These are phyloP conservation scores for Darevskia nairensis DNA, from an alignment of 2,797 vertebrate species.

Conservation along the genomic window DNA sequence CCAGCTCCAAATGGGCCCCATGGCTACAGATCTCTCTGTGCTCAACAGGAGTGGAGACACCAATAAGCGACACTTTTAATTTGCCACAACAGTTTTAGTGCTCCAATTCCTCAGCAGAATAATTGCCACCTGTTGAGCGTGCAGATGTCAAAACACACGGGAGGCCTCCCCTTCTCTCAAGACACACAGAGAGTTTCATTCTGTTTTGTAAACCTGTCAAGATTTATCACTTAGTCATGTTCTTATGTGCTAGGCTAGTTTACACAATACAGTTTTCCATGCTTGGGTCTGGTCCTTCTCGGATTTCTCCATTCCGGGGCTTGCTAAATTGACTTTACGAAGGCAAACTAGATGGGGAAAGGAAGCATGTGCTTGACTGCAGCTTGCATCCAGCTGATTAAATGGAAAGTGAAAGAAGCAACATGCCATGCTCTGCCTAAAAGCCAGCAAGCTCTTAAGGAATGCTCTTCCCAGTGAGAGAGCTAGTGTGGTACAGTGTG, in stretches of 20 bases:
- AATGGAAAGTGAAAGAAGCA: not conserved
- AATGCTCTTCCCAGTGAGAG: not conserved
- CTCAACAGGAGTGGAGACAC: constrained; percentile 57
- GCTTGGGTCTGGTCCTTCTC: constrained; percentile 72
- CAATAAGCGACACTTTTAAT: constrained; percentile 73
- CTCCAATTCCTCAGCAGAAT: constrained; percentile 82
- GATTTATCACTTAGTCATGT: constrained; percentile 80
- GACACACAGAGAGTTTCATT: constrained; percentile 81
- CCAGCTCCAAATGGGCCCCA: constrained; percentile 43
- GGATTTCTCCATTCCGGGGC: constrained; percentile 75
- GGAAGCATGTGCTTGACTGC: not conserved
- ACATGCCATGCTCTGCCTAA: not conserved
- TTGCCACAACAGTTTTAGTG: constrained; percentile 78
- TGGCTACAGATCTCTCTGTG: constrained; percentile 60
- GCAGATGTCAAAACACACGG: constrained; percentile 85
- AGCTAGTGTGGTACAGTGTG: not conserved
- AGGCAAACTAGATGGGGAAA: constrained; percentile 36
- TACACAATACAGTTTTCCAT: constrained; percentile 80
- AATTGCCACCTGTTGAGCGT: constrained; percentile 85
- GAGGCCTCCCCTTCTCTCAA: constrained; percentile 77
- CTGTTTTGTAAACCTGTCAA: constrained; percentile 86
- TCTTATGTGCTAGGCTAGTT: constrained; percentile 78
- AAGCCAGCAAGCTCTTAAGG: not conserved
- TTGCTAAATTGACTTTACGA: constrained; percentile 56
- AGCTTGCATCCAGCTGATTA: not conserved